Conservation (phyloP, 2,888 invertebrate species). For the Hybos culiciformis region DNA sequence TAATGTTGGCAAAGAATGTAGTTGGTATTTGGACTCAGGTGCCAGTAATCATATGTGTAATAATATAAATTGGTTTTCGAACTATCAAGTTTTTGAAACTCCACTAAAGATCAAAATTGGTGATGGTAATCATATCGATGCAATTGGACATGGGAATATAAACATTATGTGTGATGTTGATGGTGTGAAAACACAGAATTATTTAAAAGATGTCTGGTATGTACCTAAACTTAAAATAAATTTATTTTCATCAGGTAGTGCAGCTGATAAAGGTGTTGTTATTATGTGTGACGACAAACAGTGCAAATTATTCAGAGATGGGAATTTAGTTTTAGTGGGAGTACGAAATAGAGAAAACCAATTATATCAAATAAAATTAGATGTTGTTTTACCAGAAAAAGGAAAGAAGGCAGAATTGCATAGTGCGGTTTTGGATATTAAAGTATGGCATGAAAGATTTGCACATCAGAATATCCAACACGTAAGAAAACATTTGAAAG, state of each 20-base stretch:
- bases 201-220: neutral
- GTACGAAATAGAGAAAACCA: neutral
- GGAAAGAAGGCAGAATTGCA: neutral
- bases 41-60: neutral
- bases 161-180: neutral
- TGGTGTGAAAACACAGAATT: neutral
- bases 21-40: neutral
- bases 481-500: neutral
- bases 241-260: neutral
- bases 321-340: neutral
- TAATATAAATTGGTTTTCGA: neutral
- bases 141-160: neutral
- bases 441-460: neutral
- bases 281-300: too few relatives aligned
- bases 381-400: too few relatives aligned
- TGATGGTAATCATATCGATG: too few relatives aligned
- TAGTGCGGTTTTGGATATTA: neutral
- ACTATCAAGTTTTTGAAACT: too few relatives aligned
- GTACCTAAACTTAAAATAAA: neutral
- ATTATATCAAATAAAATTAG: too few relatives aligned
- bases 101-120: neutral
- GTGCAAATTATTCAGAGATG: neutral
- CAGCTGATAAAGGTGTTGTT: neutral
- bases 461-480: neutral
- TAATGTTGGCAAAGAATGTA: neutral